Percentiles rank a stretch among this genome's conserved stretches.
phyloP scores from a whole-genome alignment of 2,113 vertebrate genomes.

The Chloroceryle aenea region DNA sequence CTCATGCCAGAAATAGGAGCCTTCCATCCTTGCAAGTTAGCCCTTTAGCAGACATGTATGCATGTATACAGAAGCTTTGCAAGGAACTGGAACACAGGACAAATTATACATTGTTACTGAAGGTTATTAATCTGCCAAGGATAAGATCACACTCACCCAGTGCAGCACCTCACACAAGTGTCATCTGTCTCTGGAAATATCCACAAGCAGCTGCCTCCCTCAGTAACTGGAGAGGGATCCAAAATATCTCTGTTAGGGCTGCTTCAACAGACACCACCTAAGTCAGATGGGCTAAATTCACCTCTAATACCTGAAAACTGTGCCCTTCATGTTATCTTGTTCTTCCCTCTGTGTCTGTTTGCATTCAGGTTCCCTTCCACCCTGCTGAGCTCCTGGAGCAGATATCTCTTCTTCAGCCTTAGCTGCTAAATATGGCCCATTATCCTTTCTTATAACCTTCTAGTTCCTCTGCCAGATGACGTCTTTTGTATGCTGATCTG shows the following conservation, averaged over 20 bases:
- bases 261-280: not conserved
- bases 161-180: not conserved
- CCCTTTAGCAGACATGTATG: not conserved
- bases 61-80: not conserved
- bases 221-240: not conserved
- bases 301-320: not conserved
- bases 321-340: accelerated
- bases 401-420: not conserved
- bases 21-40: not conserved
- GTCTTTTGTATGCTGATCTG: not conserved
- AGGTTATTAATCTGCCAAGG: not conserved
- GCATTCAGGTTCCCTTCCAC: not conserved
- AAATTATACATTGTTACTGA: not conserved
- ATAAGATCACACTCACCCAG: not conserved
- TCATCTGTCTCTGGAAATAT: not conserved
- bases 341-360: not conserved
- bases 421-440: not conserved
- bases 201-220: not conserved
- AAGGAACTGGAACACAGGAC: not conserved
- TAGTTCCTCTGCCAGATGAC: not conserved
- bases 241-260: not conserved
- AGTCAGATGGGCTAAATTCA: not conserved
- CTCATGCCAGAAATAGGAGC: not conserved
- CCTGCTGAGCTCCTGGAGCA: not conserved
- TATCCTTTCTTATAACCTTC: not conserved